Evolutionary conservation across 64 coral and sea anemone species (phyloP).

Genomic region (Porites australiensis): DNA sequence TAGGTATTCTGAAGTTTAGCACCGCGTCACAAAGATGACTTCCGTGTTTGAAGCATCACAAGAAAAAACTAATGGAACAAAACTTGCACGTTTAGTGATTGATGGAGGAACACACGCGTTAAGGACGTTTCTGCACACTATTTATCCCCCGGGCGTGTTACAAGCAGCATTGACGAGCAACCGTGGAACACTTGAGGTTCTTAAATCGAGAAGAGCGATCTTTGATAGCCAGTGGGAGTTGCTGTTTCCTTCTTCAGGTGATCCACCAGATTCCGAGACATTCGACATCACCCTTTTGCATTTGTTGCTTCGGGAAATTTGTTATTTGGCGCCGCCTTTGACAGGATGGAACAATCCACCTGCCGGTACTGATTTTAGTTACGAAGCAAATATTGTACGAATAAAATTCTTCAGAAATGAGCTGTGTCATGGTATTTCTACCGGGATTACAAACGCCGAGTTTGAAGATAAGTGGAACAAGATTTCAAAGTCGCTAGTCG

Average conservation of each 20-base stretch:
- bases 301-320: constrained; percentile 56
- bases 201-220: background rate
- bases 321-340: background rate
- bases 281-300: constrained; percentile 70
- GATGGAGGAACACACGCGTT: constrained; percentile 11
- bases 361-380: constrained; percentile 19
- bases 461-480: constrained; percentile 32
- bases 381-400: constrained; percentile 46
- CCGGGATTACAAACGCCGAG: constrained; percentile 4
- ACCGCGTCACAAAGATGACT: too few relatives aligned
- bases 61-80: constrained; percentile 22
- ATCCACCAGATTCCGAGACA: constrained; percentile 4
- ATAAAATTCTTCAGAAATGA: constrained; percentile 55
- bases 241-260: constrained; percentile 46
- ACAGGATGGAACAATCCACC: constrained; percentile 33
- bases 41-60: background rate
- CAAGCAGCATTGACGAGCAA: background rate
- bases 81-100: background rate
- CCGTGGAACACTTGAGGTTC: background rate
- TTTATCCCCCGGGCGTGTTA: background rate
- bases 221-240: constrained; percentile 25
- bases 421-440: constrained; percentile 1
- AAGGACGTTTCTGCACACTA: background rate
- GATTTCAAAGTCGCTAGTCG: background rate
- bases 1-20: too few relatives aligned